Evolutionary conservation across 37 sponge, comb jelly and placozoan genomes (phyloP).

Genomic region (Mnemiopsis leidyi): DNA sequence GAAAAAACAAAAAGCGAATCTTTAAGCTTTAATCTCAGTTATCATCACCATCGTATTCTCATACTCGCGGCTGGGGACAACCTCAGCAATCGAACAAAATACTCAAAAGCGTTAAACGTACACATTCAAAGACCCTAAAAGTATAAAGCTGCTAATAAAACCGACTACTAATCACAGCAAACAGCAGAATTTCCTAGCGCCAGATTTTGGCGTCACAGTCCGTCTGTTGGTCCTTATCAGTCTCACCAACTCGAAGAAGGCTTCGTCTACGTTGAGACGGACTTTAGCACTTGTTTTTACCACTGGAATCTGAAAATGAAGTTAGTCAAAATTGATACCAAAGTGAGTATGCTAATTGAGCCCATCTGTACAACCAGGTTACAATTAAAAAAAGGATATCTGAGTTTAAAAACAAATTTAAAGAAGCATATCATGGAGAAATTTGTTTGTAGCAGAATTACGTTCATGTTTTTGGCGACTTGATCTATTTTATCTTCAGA

Average conservation of each 20-base stretch:
- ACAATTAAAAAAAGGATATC: neutral
- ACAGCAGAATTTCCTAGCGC: neutral
- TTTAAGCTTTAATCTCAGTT: neutral
- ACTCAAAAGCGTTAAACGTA: too few relatives aligned
- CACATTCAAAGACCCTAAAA: too few relatives aligned
- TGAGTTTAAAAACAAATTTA: too few relatives aligned
- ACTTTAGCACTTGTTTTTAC: conserved; percentile 44
- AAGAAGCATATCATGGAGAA: too few relatives aligned
- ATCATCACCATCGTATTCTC: too few relatives aligned
- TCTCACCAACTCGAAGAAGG: conserved; percentile 41
- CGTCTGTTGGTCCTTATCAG: neutral
- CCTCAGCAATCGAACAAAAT: too few relatives aligned
- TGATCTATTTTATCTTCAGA: conserved; percentile 10
- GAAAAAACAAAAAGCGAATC: neutral
- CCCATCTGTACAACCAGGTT: neutral
- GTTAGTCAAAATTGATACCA: neutral
- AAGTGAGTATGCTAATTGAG: neutral
- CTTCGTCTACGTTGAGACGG: conserved; percentile 39
- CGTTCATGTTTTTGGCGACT: neutral
- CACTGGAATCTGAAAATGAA: conserved; percentile 18
- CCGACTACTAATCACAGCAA: neutral
- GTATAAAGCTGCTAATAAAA: too few relatives aligned
- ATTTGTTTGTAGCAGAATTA: too few relatives aligned
- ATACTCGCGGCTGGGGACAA: too few relatives aligned
- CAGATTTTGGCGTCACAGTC: neutral